Conservation (phyloP, 2,888 invertebrate species). For the Drosophila birchii region DNA sequence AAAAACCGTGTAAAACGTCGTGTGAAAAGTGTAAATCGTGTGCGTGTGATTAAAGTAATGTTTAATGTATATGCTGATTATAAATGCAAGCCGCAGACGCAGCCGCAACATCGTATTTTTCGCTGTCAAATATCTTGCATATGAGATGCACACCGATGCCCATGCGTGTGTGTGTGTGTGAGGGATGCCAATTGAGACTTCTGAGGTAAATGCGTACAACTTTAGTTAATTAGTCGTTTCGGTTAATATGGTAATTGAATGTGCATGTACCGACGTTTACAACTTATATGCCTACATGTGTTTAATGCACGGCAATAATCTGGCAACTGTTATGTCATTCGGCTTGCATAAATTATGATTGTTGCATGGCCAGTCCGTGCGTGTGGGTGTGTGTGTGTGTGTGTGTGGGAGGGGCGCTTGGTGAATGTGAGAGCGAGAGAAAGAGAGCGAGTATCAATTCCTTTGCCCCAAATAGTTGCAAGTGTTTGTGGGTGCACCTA, state of each 20-base stretch:
- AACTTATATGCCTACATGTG: constrained; percentile 20
- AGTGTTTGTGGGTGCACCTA: not conserved
- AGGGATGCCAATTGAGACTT: constrained; percentile 16
- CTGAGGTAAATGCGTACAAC: constrained; percentile 18
- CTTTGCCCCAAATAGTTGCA: constrained; percentile 24
- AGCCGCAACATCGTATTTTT: constrained; percentile 16
- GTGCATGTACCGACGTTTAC: constrained; percentile 32
- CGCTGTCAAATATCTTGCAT: constrained; percentile 9
- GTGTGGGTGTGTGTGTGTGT: not conserved
- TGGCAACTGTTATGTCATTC: constrained; percentile 45
- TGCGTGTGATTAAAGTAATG: not conserved
- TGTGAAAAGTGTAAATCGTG: not conserved
- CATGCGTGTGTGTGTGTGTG: not conserved
- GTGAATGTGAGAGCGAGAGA: not conserved
- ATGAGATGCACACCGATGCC: not conserved
- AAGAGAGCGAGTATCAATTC: constrained; percentile 10
- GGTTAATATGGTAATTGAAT: constrained; percentile 46
- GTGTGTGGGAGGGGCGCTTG: not conserved
- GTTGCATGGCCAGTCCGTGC: constrained; percentile 12
- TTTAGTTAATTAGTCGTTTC: constrained; percentile 46
- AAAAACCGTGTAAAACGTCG: not conserved
- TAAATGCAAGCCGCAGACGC: constrained; percentile 14
- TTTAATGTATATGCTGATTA: not conserved
- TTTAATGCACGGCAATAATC: constrained; percentile 36
- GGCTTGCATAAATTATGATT: constrained; percentile 43